A percentile compares a stretch with the other conserved stretches of the same genome.
phyloP scores from a whole-genome alignment of 2,113 vertebrate genomes.

The Progne subis region DNA sequence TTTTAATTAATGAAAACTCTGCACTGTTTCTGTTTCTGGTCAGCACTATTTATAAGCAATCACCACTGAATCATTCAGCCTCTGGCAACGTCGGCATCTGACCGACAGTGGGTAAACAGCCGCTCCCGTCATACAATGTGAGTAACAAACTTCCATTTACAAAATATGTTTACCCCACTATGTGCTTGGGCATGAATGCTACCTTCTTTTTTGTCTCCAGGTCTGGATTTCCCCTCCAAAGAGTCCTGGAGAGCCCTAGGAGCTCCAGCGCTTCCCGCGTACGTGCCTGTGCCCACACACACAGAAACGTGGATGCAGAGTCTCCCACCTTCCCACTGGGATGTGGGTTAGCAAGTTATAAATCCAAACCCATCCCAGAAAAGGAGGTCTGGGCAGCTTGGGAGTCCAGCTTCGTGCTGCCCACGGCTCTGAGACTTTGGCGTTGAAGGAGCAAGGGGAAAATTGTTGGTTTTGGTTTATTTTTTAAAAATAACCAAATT shows the following conservation, averaged over 20 bases:
- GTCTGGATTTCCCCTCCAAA: constrained; percentile 3
- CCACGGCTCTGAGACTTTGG: accelerated
- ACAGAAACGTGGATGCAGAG: not conserved
- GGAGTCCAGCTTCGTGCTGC: not conserved
- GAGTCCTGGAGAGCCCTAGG: not conserved
- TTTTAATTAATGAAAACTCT: not conserved
- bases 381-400: not conserved
- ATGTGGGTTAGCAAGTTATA: not conserved
- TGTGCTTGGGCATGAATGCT: constrained; percentile 29
- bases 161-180: constrained; percentile 38
- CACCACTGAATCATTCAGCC: not conserved
- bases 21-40: constrained; percentile 44
- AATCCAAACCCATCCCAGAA: not conserved
- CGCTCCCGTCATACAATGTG: constrained; percentile 14
- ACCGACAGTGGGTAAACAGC: constrained; percentile 10
- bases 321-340: not conserved
- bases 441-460: not conserved
- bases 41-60: constrained; percentile 54
- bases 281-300: not conserved
- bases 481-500: not conserved
- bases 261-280: not conserved
- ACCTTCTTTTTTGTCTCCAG: constrained; percentile 51
- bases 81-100: not conserved
- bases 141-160: constrained; percentile 52
- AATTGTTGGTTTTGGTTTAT: not conserved